phyloP scores from a whole-genome alignment of 2,113 vertebrate species.

The Scopus umbretta region DNA sequence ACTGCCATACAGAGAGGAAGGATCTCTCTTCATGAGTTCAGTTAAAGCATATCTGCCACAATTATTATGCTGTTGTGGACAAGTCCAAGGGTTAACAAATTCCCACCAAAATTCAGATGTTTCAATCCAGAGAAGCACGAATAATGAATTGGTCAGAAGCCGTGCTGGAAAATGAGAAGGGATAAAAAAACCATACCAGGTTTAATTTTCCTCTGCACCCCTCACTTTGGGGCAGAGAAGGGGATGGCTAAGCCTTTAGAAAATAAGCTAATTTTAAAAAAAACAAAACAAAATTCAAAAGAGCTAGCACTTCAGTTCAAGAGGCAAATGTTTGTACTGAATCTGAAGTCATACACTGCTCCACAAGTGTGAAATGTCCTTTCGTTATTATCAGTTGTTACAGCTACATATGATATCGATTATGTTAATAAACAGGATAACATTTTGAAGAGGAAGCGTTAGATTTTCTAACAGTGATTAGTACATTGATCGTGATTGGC shows the following conservation, averaged over 20 bases:
- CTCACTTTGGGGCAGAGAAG: background rate
- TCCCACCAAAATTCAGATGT: background rate
- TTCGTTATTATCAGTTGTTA: background rate
- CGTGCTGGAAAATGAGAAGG: background rate
- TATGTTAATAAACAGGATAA: background rate
- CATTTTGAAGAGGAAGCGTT: background rate
- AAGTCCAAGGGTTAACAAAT: background rate
- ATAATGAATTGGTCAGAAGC: background rate
- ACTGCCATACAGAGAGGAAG: background rate
- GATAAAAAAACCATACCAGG: background rate
- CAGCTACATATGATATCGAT: background rate
- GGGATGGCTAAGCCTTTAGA: background rate
- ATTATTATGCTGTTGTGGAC: background rate
- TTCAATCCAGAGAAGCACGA: background rate
- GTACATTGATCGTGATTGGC: background rate
- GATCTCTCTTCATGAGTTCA: background rate
- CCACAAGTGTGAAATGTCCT: background rate
- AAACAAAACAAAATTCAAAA: background rate
- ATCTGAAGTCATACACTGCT: background rate
- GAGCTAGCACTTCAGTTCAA: background rate
- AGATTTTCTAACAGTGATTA: conserved; percentile 2
- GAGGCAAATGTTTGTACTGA: background rate
- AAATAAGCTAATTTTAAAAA: background rate
- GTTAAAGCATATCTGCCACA: background rate
- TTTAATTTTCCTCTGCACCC: background rate